Evolutionary conservation across 2,888 invertebrate genomes (phyloP).

Genomic region (Ephialtes manifestator): DNA sequence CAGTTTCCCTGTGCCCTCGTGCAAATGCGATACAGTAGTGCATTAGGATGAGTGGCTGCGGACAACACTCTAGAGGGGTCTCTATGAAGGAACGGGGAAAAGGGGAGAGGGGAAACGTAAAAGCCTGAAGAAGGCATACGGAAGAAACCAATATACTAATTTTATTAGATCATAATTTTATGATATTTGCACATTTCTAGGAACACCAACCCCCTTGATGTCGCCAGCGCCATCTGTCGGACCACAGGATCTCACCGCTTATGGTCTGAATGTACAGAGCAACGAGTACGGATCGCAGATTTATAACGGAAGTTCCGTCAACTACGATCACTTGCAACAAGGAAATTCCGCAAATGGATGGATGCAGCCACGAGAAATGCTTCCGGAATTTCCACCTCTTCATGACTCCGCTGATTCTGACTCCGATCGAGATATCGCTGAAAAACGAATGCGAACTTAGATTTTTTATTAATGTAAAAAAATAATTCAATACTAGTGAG

Average conservation of each 20-base stretch:
- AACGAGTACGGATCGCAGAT: not conserved
- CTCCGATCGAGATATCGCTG: conserved; percentile 11
- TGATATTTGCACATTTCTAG: no score
- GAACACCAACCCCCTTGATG: not conserved
- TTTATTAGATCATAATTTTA: no score
- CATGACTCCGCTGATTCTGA: conserved; percentile 4
- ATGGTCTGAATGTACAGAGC: not conserved
- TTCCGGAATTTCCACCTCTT: conserved; percentile 23
- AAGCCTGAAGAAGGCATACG: no score
- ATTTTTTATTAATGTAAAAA: no score
- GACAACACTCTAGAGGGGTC: no score
- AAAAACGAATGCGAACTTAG: conserved; percentile 12
- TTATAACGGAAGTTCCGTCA: not conserved
- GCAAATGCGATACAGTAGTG: no score
- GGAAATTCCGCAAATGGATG: not conserved
- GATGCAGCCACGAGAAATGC: conserved; percentile 18
- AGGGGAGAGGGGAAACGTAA: no score
- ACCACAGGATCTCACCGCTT: conserved; percentile 9
- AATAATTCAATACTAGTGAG: not conserved
- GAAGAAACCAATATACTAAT: no score
- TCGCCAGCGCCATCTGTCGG: conserved; percentile 30
- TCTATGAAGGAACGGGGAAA: no score
- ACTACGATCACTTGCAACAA: not conserved
- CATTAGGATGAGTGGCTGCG: no score
- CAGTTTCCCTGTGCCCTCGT: no score